Evolutionary conservation across 2,113 vertebrate species (phyloP).

Genomic region (Cyphomyrus plagiostoma): DNA sequence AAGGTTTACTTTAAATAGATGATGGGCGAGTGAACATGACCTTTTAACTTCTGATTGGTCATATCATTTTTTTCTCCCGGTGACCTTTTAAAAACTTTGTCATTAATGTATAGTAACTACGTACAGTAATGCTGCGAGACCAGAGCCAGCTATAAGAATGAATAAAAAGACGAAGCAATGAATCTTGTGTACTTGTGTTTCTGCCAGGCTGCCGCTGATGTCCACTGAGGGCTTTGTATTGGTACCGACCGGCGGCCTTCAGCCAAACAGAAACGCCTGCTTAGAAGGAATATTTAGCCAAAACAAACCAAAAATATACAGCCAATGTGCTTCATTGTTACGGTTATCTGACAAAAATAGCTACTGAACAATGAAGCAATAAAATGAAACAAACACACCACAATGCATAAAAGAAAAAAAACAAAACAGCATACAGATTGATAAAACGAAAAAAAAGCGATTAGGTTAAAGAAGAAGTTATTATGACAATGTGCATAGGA

Average conservation of each 20-base stretch:
- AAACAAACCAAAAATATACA: background rate
- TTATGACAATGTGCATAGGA: background rate
- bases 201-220: background rate
- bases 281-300: background rate
- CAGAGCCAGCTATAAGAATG: background rate
- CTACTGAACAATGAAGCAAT: background rate
- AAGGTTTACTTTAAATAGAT: background rate
- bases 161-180: background rate
- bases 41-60: background rate
- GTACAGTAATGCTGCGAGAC: background rate
- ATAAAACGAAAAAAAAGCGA: background rate
- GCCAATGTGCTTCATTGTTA: background rate
- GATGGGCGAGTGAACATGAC: background rate
- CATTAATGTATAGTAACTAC: background rate
- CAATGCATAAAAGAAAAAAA: background rate
- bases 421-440: background rate
- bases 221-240: background rate
- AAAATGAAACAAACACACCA: background rate
- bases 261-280: background rate
- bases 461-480: background rate
- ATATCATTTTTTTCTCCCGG: background rate
- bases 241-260: background rate
- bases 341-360: background rate
- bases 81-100: conserved; percentile 18
- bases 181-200: background rate